phyloP scores from a whole-genome alignment of 2,113 vertebrate genomes.

The Engystomops pustulosus region DNA sequence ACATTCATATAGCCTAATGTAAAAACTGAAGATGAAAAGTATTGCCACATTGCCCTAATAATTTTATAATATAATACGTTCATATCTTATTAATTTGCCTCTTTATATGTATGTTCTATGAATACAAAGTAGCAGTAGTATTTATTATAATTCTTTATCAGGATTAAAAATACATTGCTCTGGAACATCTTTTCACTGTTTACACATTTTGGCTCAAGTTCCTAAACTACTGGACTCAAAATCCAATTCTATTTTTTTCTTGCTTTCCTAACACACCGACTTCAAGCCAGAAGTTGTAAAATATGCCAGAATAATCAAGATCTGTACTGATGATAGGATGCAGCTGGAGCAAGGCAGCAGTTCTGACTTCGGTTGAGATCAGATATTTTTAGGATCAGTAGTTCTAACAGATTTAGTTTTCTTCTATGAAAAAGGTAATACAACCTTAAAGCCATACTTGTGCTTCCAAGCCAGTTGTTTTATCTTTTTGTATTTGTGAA shows the following conservation, averaged over 20 bases:
- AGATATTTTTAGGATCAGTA: conserved; percentile 49
- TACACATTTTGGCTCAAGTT: conserved; percentile 46
- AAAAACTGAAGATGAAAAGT: background rate
- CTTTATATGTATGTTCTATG: background rate
- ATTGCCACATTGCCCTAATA: background rate
- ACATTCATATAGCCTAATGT: background rate
- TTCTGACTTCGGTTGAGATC: conserved; percentile 1
- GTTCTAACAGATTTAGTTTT: conserved; percentile 16
- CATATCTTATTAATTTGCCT: background rate
- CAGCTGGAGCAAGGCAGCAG: conserved; percentile 30
- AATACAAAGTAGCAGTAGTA: conserved; percentile 4
- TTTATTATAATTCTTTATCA: conserved; percentile 2
- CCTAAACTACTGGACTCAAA: conserved; percentile 49
- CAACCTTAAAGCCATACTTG: background rate
- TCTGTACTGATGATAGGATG: conserved; percentile 44
- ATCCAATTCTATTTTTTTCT: conserved; percentile 7
- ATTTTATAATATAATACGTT: background rate
- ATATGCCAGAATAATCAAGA: conserved; percentile 54
- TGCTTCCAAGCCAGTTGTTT: background rate
- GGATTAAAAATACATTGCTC: conserved; percentile 15
- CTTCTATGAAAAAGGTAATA: background rate
- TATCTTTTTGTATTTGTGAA: background rate
- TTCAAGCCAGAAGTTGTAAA: conserved; percentile 16
- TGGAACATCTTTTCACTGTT: conserved; percentile 34
- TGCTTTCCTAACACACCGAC: conserved; percentile 16